Conservation (phyloP, 2,888 invertebrate genomes). For the Tiliacea aurago region DNA sequence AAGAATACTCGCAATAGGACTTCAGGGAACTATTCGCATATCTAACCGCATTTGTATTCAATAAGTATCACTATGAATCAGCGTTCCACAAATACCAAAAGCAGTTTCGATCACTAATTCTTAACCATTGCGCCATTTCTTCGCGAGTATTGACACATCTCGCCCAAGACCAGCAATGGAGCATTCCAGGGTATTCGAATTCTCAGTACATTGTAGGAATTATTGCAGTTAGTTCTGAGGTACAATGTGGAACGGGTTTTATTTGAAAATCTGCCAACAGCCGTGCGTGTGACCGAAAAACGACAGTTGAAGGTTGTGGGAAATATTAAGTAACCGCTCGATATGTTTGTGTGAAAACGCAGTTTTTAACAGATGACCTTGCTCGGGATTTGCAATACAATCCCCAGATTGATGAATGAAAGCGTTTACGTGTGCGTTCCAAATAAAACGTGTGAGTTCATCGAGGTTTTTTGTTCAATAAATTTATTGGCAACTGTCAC, state of each 20-base stretch:
- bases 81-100: conserved; percentile 39
- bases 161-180: conserved; percentile 43
- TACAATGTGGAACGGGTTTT: conserved; percentile 59
- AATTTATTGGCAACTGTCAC: conserved; percentile 44
- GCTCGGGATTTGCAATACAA: conserved; percentile 60
- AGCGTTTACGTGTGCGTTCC: conserved; percentile 57
- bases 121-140: conserved; percentile 51
- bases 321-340: conserved; percentile 72
- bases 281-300: conserved; percentile 71
- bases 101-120: conserved; percentile 26
- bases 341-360: conserved; percentile 61
- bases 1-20: conserved; percentile 18
- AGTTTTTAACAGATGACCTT: conserved; percentile 62
- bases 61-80: conserved; percentile 46
- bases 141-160: conserved; percentile 26
- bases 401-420: conserved; percentile 63
- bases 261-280: conserved; percentile 77
- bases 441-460: conserved; percentile 57
- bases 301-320: conserved; percentile 73
- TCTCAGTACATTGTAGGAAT: conserved; percentile 39
- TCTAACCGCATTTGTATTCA: conserved; percentile 46
- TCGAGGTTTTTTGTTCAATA: conserved; percentile 44
- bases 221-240: conserved; percentile 38
- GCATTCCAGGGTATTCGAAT: conserved; percentile 36
- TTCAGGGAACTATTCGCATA: conserved; percentile 41